Conservation (phyloP, 2,888 invertebrate species). For the Drosophila macrothrix region DNA sequence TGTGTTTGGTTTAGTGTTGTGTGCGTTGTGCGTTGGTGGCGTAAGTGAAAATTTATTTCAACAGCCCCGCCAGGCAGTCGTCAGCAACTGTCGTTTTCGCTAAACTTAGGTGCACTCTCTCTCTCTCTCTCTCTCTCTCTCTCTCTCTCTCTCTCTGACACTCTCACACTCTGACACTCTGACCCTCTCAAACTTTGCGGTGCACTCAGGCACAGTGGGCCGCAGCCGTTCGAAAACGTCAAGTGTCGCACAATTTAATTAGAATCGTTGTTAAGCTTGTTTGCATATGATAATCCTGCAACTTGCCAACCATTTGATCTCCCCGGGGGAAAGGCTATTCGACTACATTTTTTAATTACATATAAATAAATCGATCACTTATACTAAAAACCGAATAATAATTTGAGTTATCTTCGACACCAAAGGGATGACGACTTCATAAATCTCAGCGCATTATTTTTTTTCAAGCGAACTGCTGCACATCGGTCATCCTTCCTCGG, state of each 20-base stretch:
- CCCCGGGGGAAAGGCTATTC: not conserved
- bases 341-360: not conserved
- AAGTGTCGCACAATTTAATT: slow-evolving; percentile 19
- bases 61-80: slow-evolving; percentile 72
- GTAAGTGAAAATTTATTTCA: slow-evolving; percentile 79
- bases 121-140: not conserved
- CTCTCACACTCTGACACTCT: not conserved
- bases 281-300: slow-evolving; percentile 1
- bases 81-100: slow-evolving; percentile 64
- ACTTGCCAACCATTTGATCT: slow-evolving; percentile 2
- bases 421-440: not conserved
- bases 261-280: slow-evolving; percentile 8
- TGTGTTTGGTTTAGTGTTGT: slow-evolving; percentile 18
- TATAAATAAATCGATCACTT: not conserved
- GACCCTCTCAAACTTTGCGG: not conserved
- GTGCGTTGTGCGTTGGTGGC: slow-evolving; percentile 61
- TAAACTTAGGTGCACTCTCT: slow-evolving; percentile 46
- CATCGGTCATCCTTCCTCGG: not conserved
- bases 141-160: not conserved
- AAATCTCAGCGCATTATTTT: not conserved
- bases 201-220: slow-evolving; percentile 37
- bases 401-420: not conserved
- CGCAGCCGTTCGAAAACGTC: slow-evolving; percentile 29
- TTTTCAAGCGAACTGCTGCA: not conserved
- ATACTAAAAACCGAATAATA: not conserved